phyloP scores from a whole-genome alignment of 2,797 vertebrate species.

The Ptychobarbus kaznakovi region DNA sequence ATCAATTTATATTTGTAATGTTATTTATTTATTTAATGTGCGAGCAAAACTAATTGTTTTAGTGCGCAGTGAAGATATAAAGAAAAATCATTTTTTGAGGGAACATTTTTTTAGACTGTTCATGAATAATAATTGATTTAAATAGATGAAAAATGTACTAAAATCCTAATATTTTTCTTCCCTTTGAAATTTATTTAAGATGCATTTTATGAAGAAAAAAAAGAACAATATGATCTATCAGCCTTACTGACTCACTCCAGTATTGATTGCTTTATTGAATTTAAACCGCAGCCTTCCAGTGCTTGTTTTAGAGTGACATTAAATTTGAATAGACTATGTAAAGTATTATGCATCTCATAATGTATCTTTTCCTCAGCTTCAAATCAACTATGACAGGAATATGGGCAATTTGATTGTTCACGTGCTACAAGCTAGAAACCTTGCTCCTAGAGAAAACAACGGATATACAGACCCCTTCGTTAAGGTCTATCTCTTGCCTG shows the following conservation, averaged over 20 bases:
- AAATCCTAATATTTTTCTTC: background rate
- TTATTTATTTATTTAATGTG: background rate
- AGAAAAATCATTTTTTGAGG: background rate
- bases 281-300: background rate
- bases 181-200: background rate
- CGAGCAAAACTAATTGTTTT: background rate
- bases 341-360: constrained; percentile 20
- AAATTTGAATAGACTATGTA: background rate
- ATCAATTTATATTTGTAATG: background rate
- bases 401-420: constrained; percentile 97
- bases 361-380: constrained; percentile 81
- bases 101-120: background rate
- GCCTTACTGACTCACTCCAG: background rate
- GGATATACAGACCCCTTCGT: constrained; percentile 98
- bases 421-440: constrained; percentile 96
- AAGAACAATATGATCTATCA: background rate
- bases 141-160: background rate
- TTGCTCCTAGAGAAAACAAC: constrained; percentile 92
- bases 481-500: constrained; percentile 97
- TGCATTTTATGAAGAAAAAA: background rate
- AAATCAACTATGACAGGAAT: constrained; percentile 97
- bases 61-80: background rate
- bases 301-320: constrained; percentile 6
- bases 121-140: background rate
- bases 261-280: background rate